Evolutionary conservation across 1,140 invertebrate genomes (phyloP).

Genomic region (Bombus superbus): DNA sequence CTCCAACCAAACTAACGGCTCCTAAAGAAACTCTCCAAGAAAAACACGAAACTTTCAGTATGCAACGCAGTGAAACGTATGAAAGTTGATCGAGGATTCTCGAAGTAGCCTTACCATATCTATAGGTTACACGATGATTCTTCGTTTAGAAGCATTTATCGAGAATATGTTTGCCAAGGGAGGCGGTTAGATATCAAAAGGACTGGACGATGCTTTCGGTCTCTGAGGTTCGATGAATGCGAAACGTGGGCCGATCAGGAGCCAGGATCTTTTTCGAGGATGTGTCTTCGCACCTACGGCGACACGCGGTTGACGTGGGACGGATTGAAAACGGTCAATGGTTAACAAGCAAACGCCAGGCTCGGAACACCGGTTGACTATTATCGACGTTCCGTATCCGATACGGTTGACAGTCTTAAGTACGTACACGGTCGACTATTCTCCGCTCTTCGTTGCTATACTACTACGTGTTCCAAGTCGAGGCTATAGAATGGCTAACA

Average conservation of each 20-base stretch:
- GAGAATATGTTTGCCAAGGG: background rate
- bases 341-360: slow-evolving; percentile 36
- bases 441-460: background rate
- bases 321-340: slow-evolving; percentile 25
- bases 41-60: background rate
- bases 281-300: slow-evolving; percentile 24
- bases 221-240: background rate
- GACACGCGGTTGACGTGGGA: background rate
- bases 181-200: background rate
- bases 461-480: background rate
- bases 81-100: background rate
- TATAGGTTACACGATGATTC: background rate
- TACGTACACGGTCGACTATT: background rate
- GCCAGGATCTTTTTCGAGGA: slow-evolving; percentile 28
- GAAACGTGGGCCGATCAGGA: background rate
- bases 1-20: background rate
- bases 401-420: slow-evolving; percentile 33
- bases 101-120: background rate
- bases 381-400: slow-evolving; percentile 37
- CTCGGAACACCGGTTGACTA: background rate
- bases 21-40: background rate
- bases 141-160: slow-evolving; percentile 9
- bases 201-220: background rate
- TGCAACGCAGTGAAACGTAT: background rate
- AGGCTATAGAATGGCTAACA: slow-evolving; percentile 2